Evolutionary conservation across 2,113 vertebrate genomes (phyloP).

Genomic region (Nothocercus julius): DNA sequence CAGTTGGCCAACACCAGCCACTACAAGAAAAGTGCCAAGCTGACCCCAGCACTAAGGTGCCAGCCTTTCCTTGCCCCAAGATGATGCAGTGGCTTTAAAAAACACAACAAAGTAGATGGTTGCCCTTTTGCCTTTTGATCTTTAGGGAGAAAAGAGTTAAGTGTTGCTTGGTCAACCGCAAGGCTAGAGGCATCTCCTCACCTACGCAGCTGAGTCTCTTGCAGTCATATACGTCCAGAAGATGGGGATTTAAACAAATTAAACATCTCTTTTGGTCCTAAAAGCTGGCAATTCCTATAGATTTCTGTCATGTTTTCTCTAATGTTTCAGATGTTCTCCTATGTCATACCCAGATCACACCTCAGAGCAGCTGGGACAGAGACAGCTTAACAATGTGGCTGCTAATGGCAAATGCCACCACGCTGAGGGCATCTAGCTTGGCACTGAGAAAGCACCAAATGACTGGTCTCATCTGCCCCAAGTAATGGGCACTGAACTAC

Average conservation of each 20-base stretch:
- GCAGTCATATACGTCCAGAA: neutral
- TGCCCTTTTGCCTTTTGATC: neutral
- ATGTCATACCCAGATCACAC: neutral
- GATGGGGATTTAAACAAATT: neutral
- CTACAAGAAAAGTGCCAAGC: neutral
- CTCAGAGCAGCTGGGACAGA: neutral
- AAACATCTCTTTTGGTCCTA: neutral
- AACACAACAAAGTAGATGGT: neutral
- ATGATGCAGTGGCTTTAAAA: neutral
- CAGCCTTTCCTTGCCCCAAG: neutral
- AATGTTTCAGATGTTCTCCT: neutral
- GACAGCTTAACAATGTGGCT: neutral
- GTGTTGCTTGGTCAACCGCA: neutral
- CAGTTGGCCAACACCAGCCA: neutral
- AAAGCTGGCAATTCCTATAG: neutral
- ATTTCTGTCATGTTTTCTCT: neutral
- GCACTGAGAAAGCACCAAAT: rapidly evolving
- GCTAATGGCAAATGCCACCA: neutral
- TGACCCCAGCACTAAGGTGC: neutral
- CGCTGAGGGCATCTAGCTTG: neutral
- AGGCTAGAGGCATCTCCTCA: neutral
- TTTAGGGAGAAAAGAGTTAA: neutral
- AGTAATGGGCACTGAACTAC: neutral
- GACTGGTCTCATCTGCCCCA: neutral
- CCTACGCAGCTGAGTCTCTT: neutral